Evolutionary conservation across 1,140 invertebrate species (phyloP), one percentile per base, ranked within the genome.

Genomic region (Caerostris darwini): DNA sequence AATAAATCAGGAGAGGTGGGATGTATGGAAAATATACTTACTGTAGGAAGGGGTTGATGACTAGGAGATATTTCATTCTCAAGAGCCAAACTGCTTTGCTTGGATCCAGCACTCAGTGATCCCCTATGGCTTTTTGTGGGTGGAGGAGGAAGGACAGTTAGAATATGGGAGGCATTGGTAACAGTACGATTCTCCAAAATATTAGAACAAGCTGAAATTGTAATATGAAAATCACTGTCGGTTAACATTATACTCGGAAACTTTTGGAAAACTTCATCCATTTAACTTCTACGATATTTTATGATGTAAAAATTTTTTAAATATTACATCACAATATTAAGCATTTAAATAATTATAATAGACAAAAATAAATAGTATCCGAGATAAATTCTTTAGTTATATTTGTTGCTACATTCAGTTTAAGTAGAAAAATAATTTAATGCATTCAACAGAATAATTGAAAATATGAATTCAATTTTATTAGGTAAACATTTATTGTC

Each of bases 31-130:
- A 54, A 17, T 14, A n/a, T 19, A 54, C 59, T 58, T 88, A 94
- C 92, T 82, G 88, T 85, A 34, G 85, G 61, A 89, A 50, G 57
- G 7, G 92, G 85, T 56, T 94, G 92, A 94, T 94, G 92, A 94
- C 92, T 93, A 93, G 92, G 92, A 56, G 92, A 93, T 53, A 93
- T 50, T 94, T 94, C 92, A 89, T 82, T 94, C 56, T 94, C 92
- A 17, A 57, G 6, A 50, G 14, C 69, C 19, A 94, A 17, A 19
- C 85, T 94, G 54, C 19, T 88, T 64, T 89, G 85, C 56, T 89
- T 88, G 54, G 19, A 7, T 14, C 19, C 86, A 34, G 92, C 17
- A 50, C 58, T 81, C 2, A 93, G 64, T 17, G 61, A 82, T 53
- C 59, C 92, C 77, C 92, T 64, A 59, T 93, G 92, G 54, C 92